Evolutionary conservation across 2,888 invertebrate species (phyloP), one percentile per base, ranked within the genome.

Genomic region (Leptinotarsa rubiginosa): DNA sequence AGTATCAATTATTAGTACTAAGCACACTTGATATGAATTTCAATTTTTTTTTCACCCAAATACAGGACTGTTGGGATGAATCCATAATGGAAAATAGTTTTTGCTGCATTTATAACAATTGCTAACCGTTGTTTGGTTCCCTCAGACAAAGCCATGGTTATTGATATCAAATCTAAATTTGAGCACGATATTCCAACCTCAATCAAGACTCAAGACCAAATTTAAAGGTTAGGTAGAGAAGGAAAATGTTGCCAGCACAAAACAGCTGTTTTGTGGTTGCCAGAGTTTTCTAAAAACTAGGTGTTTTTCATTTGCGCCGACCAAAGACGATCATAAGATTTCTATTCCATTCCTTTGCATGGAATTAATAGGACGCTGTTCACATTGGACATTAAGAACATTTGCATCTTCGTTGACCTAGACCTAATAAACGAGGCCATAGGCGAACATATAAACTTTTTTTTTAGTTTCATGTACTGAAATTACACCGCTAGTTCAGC

Each of bases 31-130:
- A 31, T n/a, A 25, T 62, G 64, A 67, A 62, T 25, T 16, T 47
- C 4, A 31, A 47, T 15, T 20, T 16, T 12, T 10, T 47, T n/a
- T 74, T 78, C 88, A 92, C 93, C 93, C 86, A 93, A 86, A 87
- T 92, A 93, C 18, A 93, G 84, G 41, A 93, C 91, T 54, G 91
- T 89, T 0, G 93, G 93, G 75, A 93, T 91, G 79, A 93, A 93
- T 62, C 92, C 93, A 90, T 92, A 93, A 81, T 93, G 93, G 79
- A 93, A 93, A 72, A 90, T 87, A 1, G 90, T 90, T 86, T 92
- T 92, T 13, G 89, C 89, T 0, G 91, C 78, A 64, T 90, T 90
- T 65, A 93, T 87, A 10, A 93, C 91, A 47, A 90, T 86, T 50
- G 90, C 89, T 65, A 93, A 85, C 80, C 93, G 90, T 82, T 92